These are phyloP conservation scores for Etheostoma cragini DNA, from an alignment of 2,113 vertebrate species.

Conservation along the genomic window DNA sequence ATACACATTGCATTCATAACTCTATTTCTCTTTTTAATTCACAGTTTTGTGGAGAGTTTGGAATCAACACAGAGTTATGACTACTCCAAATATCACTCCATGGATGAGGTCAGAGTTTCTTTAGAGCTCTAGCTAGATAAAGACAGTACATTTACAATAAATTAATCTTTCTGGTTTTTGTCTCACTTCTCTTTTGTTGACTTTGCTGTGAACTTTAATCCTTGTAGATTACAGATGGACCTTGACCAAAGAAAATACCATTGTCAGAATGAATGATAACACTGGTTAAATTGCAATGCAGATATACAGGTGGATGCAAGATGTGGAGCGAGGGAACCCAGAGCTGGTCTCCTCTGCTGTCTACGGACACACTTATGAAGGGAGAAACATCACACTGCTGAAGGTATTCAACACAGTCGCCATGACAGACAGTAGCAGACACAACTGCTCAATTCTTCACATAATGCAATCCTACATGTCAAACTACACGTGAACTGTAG, in stretches of 20 bases:
- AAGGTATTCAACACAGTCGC: conserved; percentile 75
- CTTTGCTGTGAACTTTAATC: background rate
- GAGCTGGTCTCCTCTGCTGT: conserved; percentile 80
- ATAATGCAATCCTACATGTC: background rate
- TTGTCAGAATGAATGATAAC: background rate
- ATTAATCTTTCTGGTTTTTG: background rate
- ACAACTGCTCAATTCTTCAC: background rate
- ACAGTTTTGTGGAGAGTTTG: conserved; percentile 22
- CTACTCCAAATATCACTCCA: conserved; percentile 83
- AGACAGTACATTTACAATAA: background rate
- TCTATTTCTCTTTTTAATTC: background rate
- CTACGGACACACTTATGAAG: conserved; percentile 82
- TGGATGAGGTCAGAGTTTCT: conserved; percentile 79
- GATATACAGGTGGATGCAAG: conserved; percentile 85
- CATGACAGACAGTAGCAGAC: background rate
- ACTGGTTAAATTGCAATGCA: conserved; percentile 46
- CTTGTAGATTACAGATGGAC: background rate
- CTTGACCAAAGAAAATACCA: background rate
- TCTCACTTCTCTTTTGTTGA: background rate
- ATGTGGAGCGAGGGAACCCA: conserved; percentile 71
- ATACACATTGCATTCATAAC: background rate
- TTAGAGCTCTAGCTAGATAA: background rate
- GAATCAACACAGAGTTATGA: conserved; percentile 56
- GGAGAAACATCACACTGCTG: conserved; percentile 76
- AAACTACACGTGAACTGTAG: background rate